phyloP scores from a whole-genome alignment of 2,888 invertebrate genomes.

The Ethmia dodecea region DNA sequence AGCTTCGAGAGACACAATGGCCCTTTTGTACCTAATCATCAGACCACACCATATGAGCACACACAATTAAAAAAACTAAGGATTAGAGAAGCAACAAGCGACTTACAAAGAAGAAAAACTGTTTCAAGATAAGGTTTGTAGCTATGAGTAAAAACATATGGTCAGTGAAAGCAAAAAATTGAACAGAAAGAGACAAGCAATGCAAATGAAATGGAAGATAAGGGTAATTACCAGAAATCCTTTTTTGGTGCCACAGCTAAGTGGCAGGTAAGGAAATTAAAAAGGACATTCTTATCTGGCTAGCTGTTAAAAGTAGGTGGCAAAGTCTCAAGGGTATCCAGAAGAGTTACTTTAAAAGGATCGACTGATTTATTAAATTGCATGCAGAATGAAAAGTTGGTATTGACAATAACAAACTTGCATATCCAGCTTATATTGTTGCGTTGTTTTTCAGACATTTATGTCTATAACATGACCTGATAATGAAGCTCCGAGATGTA shows the following conservation, averaged over 20 bases:
- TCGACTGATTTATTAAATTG: too few relatives aligned
- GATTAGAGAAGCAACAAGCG: too few relatives aligned
- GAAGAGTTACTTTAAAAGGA: neutral
- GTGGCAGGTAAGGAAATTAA: constrained; percentile 11
- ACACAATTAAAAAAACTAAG: constrained; percentile 3
- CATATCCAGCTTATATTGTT: too few relatives aligned
- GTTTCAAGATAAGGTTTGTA: too few relatives aligned
- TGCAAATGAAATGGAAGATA: constrained; percentile 10
- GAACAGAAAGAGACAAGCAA: constrained; percentile 4
- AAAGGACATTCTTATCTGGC: constrained; percentile 7
- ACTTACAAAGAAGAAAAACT: too few relatives aligned
- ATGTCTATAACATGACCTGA: too few relatives aligned
- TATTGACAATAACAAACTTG: too few relatives aligned
- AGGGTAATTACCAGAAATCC: constrained; percentile 7
- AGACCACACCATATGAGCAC: constrained; percentile 4
- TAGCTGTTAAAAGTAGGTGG: neutral
- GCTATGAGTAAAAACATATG: too few relatives aligned
- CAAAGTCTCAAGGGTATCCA: neutral
- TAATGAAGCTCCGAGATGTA: too few relatives aligned
- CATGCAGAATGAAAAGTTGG: too few relatives aligned
- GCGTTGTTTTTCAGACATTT: too few relatives aligned
- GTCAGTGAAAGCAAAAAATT: constrained; percentile 5
- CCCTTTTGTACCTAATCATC: constrained; percentile 2
- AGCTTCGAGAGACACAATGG: constrained; percentile 2
- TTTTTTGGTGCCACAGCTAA: constrained; percentile 4